Base-by-base conservation (phyloP, 2,797 vertebrate species). In the Manis pentadactyla region DNA sequence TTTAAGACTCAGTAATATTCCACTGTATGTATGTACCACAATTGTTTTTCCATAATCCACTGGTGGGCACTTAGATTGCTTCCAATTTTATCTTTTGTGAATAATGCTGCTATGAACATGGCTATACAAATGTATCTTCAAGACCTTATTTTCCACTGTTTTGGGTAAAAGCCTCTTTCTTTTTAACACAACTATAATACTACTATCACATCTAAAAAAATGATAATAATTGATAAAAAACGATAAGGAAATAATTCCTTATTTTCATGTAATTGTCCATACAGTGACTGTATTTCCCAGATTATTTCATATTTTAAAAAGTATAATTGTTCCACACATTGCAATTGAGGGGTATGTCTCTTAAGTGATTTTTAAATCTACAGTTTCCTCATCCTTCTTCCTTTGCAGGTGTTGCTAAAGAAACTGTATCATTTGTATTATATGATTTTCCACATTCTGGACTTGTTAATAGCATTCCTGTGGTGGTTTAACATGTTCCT, bases 201-300 rank as follows among this genome's bases (percentile, higher is more conserved):
- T 39, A 71, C 21, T 66, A 34, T 66, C n/a, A 64, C 39, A 57
- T 51, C 27, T 91, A 57, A 39, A 59, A 59, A 66, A 86, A 46
- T 25, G 49, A 68, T 10, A 69, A 7, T 23, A 64, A 71, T 91
- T 73, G 21, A 46, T 46, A 46, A 46, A 46, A 46, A 46, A 12
- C 2, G 46, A 46, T 46, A 46, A 46, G 46, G 46, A 46, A 46
- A 46, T 46, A 46, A 46, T 46, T 46, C 46, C 46, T 46, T 84
- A 74, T 89, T 92, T 91, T 37, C 29, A 68, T 61, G 13, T 78
- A 81, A 46, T 88, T 95, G 51, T 59, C 9, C 61, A 85, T n/a
- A 18, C 37, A 37, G 15, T 86, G 11, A 37, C 17, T 27, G 21
- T 61, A 37, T 88, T 74, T 66, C 39, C 51, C 29, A 66, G 31